These are phyloP conservation scores for Lophius americanus DNA, from an alignment of 2,797 vertebrate species.

Conservation along the genomic window DNA sequence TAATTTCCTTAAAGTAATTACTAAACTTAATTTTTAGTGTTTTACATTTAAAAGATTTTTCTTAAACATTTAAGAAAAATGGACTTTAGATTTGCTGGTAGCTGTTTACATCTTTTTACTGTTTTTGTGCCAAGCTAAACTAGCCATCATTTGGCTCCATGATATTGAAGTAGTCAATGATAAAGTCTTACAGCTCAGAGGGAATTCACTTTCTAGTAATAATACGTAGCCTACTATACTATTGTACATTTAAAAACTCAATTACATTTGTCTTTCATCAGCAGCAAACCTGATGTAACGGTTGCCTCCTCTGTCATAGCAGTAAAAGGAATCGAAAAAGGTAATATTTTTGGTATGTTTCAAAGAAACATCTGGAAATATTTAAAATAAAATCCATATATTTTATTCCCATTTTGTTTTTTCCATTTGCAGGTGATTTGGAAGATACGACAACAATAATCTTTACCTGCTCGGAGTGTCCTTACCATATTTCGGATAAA, in stretches of 20 bases:
- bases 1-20: background rate
- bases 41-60: too few relatives aligned
- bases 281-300: constrained; percentile 42
- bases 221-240: background rate
- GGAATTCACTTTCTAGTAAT: background rate
- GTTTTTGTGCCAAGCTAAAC: background rate
- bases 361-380: background rate
- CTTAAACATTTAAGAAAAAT: too few relatives aligned
- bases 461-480: constrained; percentile 75
- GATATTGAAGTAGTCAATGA: background rate
- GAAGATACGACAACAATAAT: constrained; percentile 67
- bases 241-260: background rate
- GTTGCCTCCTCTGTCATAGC: constrained; percentile 59
- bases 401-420: background rate
- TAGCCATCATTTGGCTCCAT: background rate
- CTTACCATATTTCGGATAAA: constrained; percentile 56
- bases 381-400: background rate
- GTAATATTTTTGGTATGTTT: constrained; percentile 35
- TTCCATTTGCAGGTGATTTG: constrained; percentile 43
- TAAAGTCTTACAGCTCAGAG: too few relatives aligned
- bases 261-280: constrained; percentile 39
- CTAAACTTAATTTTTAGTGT: background rate
- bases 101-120: background rate
- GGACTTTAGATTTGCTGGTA: too few relatives aligned
- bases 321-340: constrained; percentile 63